A percentile compares a stretch with the other conserved stretches of the same genome.
Conservation (phyloP, 2,888 invertebrate genomes). For the Thymelicus lineola region DNA sequence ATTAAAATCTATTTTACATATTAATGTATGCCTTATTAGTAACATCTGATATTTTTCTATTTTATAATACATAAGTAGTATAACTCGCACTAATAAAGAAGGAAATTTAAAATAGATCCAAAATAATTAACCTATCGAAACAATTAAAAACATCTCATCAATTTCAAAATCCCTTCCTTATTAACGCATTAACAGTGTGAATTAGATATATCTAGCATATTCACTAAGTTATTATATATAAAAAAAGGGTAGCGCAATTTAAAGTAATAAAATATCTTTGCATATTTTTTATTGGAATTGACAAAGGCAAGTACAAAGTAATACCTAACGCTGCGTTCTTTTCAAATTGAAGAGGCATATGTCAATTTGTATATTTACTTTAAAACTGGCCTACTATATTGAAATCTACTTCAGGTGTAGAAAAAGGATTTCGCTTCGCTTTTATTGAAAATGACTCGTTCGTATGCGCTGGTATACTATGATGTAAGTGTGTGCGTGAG, state of each 20-base stretch:
- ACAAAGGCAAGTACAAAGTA: too few species aligned
- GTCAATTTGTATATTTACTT: too few species aligned
- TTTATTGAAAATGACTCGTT: too few species aligned
- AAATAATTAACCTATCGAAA: background rate
- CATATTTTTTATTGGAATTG: background rate
- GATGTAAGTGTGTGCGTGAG: too few species aligned
- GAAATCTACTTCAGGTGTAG: too few species aligned
- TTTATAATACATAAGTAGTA: conserved; percentile 3
- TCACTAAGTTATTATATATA: background rate
- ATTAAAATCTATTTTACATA: conserved; percentile 1
- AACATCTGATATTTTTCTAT: background rate
- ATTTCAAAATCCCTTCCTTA: background rate
- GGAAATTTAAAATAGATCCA: background rate
- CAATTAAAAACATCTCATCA: background rate
- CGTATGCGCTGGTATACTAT: too few species aligned
- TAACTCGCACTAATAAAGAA: background rate
- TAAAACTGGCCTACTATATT: too few species aligned
- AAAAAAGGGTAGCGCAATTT: background rate
- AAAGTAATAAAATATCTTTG: background rate
- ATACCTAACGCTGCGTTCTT: too few species aligned
- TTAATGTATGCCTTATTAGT: background rate
- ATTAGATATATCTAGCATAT: conserved; percentile 3
- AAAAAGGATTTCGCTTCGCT: too few species aligned
- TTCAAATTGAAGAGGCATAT: too few species aligned
- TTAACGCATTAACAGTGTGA: background rate